phyloP scores from a whole-genome alignment of 2,888 invertebrate genomes.

The Biston betularia region DNA sequence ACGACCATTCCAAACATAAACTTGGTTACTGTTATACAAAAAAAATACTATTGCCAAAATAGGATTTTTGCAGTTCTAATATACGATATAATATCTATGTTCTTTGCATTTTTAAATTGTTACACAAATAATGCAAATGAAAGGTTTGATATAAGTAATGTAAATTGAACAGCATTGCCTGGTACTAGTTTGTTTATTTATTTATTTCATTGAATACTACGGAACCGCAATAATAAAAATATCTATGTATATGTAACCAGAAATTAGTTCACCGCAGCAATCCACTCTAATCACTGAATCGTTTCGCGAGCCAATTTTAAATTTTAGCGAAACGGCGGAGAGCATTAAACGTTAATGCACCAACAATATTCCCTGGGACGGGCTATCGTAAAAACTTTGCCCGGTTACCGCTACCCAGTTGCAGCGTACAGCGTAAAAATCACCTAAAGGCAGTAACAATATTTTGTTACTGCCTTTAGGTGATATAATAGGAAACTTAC shows the following conservation, averaged over 20 bases:
- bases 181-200: too few species aligned
- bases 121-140: not conserved
- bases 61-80: too few species aligned
- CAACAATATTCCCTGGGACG: slow-evolving; percentile 75
- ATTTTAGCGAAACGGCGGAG: slow-evolving; percentile 71
- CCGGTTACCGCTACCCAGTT: slow-evolving; percentile 62
- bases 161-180: not conserved
- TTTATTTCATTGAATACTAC: not conserved
- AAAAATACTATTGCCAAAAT: slow-evolving; percentile 8
- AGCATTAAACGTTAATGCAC: slow-evolving; percentile 81
- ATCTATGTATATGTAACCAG: slow-evolving; percentile 28
- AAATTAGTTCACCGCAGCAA: slow-evolving; percentile 56
- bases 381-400: slow-evolving; percentile 81
- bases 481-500: not conserved
- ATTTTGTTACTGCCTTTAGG: slow-evolving; percentile 5
- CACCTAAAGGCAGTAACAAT: slow-evolving; percentile 29
- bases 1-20: slow-evolving; percentile 61
- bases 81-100: too few species aligned
- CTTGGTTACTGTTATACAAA: slow-evolving; percentile 35
- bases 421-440: slow-evolving; percentile 53
- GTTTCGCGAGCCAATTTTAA: slow-evolving; percentile 76
- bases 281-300: slow-evolving; percentile 68
- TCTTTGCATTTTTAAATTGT: not conserved
- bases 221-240: slow-evolving; percentile 18
- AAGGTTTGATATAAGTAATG: not conserved